These are phyloP conservation scores for Glyphotaelius pellucidus DNA, from an alignment of 2,888 invertebrate species.

Conservation along the genomic window DNA sequence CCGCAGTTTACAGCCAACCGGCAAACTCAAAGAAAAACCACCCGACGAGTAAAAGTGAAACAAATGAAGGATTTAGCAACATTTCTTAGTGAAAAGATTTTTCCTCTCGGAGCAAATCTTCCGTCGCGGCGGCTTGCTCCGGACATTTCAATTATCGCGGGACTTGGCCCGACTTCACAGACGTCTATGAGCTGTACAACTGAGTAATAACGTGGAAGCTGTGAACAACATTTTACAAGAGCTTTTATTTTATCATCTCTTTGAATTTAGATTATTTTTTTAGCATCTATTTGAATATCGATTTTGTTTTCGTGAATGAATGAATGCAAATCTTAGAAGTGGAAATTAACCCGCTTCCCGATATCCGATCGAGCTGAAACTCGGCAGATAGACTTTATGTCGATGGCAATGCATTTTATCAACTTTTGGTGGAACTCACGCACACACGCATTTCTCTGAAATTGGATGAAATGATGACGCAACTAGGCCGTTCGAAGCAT, in stretches of 20 bases:
- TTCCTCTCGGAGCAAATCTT: constrained; percentile 51
- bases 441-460: too few relatives aligned
- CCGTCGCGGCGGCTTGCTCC: constrained; percentile 36
- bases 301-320: too few relatives aligned
- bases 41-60: background rate
- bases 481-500: too few relatives aligned
- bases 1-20: background rate
- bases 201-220: background rate
- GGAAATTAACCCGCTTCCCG: too few relatives aligned
- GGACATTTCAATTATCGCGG: constrained; percentile 59
- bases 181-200: constrained; percentile 13
- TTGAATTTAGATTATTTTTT: too few relatives aligned
- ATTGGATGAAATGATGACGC: too few relatives aligned
- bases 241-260: background rate
- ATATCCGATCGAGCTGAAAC: too few relatives aligned
- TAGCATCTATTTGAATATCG: too few relatives aligned
- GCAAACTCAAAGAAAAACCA: background rate
- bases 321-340: too few relatives aligned
- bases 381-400: too few relatives aligned
- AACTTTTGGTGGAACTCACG: too few relatives aligned
- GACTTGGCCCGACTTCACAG: constrained; percentile 1
- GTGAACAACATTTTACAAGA: background rate
- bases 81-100: constrained; percentile 18
- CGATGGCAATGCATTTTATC: too few relatives aligned
- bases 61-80: constrained; percentile 32